A percentile compares a stretch with the other conserved stretches of the same genome.
These are phyloP conservation scores for Thecophora atra DNA, from an alignment of 2,888 invertebrate species.

Conservation along the genomic window DNA sequence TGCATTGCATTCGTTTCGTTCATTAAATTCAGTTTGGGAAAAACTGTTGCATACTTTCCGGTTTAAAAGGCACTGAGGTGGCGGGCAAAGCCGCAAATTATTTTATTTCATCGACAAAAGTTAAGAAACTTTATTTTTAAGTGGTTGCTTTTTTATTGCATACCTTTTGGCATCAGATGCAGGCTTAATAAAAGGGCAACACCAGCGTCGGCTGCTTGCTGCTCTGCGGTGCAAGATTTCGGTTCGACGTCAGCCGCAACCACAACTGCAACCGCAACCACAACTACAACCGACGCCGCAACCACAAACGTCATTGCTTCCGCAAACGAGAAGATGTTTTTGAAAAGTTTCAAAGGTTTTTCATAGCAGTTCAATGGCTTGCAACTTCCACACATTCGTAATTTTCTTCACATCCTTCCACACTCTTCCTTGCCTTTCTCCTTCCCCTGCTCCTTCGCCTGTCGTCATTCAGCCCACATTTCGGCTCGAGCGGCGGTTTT, in stretches of 20 bases:
- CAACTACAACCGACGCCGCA: background rate
- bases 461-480: background rate
- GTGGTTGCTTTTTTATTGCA: background rate
- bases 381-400: background rate
- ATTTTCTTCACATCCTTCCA: background rate
- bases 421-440: background rate
- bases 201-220: slow-evolving; percentile 2
- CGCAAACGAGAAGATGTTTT: slow-evolving; percentile 9
- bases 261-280: background rate
- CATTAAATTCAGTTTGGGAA: background rate
- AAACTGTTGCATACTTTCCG: too few relatives aligned
- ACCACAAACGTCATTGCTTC: slow-evolving; percentile 7
- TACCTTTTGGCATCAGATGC: slow-evolving; percentile 17
- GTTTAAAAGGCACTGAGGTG: too few relatives aligned
- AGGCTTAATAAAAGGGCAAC: background rate
- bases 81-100: too few relatives aligned
- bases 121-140: too few relatives aligned
- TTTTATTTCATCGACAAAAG: background rate
- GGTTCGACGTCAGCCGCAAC: too few relatives aligned
- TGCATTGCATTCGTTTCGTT: background rate
- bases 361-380: background rate
- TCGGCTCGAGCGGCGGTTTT: background rate
- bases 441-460: background rate
- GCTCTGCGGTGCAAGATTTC: background rate
- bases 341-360: slow-evolving; percentile 16